Evolutionary conservation across 2,113 vertebrate genomes (phyloP).

Genomic region (Tauraco erythrolophus): DNA sequence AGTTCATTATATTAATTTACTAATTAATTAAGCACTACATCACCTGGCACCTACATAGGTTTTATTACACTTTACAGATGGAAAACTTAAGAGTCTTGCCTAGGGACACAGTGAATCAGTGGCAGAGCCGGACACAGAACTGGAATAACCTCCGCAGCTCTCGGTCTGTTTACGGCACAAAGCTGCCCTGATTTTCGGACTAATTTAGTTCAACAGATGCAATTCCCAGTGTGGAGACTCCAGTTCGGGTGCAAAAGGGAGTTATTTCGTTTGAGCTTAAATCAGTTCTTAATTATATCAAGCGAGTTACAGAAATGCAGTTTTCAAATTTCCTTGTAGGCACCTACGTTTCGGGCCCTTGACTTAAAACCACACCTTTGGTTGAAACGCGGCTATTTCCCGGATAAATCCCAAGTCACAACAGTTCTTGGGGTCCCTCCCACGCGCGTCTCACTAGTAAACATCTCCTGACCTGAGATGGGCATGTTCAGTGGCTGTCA

Average conservation of each 20-base stretch:
- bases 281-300: constrained; percentile 66
- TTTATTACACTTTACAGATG: constrained; percentile 62
- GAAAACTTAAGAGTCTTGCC: constrained; percentile 62
- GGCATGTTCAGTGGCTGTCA: neutral
- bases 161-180: constrained; percentile 11
- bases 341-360: constrained; percentile 1
- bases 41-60: constrained; percentile 15
- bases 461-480: neutral
- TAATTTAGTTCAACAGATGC: constrained; percentile 60
- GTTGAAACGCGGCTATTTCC: constrained; percentile 15
- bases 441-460: neutral
- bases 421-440: neutral
- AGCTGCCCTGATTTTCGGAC: constrained; percentile 49
- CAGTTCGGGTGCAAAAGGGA: constrained; percentile 54
- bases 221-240: constrained; percentile 37
- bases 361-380: constrained; percentile 31
- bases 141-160: constrained; percentile 30
- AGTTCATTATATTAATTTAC: constrained; percentile 63
- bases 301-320: constrained; percentile 43
- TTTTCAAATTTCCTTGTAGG: constrained; percentile 40
- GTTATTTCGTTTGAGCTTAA: constrained; percentile 53
- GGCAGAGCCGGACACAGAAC: constrained; percentile 49
- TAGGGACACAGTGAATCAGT: constrained; percentile 65
- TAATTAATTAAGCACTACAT: constrained; percentile 50
- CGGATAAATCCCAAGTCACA: neutral